Evolutionary conservation across 2,888 invertebrate species (phyloP).

Genomic region (Elegia similella): DNA sequence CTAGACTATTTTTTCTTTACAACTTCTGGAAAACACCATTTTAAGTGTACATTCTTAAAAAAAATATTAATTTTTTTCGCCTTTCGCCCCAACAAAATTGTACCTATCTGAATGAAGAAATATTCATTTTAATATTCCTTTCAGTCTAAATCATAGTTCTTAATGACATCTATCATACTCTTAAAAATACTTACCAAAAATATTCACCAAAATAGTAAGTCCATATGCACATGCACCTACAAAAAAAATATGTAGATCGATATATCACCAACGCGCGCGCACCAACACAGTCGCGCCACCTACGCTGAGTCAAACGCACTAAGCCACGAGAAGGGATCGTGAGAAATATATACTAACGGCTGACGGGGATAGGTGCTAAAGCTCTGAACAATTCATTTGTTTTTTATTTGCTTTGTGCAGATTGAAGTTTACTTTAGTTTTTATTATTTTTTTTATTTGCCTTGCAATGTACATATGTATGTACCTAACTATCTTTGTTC

Average conservation of each 20-base stretch:
- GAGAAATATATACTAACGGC: conserved; percentile 25
- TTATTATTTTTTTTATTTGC: too few relatives aligned
- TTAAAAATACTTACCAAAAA: not conserved
- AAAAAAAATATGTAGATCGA: conserved; percentile 3
- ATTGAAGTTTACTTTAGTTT: too few relatives aligned
- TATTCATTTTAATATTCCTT: too few relatives aligned
- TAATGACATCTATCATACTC: not conserved
- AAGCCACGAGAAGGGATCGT: conserved; percentile 23
- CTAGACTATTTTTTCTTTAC: too few relatives aligned
- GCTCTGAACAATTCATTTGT: conserved; percentile 13
- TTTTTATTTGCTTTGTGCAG: not conserved
- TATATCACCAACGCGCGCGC: conserved; percentile 19
- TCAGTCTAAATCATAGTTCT: not conserved
- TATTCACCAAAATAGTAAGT: not conserved
- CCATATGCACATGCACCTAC: not conserved
- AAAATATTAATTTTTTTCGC: too few relatives aligned
- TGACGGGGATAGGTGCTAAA: conserved; percentile 26
- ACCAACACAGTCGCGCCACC: conserved; percentile 14
- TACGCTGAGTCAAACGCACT: conserved; percentile 21
- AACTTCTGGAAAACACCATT: too few relatives aligned
- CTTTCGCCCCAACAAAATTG: too few relatives aligned
- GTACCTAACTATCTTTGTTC: too few relatives aligned
- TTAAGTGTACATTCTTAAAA: too few relatives aligned
- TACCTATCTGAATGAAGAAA: too few relatives aligned
- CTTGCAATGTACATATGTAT: too few relatives aligned